phyloP scores from a whole-genome alignment of 2,113 vertebrate species.

The Pituophis catenifer region DNA sequence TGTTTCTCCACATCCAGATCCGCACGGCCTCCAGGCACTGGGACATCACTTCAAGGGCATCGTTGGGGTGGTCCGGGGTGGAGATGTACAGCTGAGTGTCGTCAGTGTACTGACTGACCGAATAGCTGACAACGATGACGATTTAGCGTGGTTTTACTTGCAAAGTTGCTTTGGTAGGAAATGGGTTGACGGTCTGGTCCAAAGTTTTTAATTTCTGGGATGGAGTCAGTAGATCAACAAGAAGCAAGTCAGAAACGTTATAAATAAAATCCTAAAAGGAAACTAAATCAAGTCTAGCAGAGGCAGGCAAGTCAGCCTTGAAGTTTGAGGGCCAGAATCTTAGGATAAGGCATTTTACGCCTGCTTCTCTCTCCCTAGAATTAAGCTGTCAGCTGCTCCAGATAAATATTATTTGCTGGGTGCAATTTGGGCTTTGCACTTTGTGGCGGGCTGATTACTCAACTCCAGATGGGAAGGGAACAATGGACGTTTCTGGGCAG shows the following conservation, averaged over 20 bases:
- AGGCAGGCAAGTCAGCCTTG: background rate
- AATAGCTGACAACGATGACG: too few relatives aligned
- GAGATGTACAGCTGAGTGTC: too few relatives aligned
- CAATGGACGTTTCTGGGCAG: background rate
- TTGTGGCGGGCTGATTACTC: background rate
- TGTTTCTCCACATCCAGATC: too few relatives aligned
- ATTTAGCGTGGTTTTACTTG: background rate
- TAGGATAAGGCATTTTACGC: background rate
- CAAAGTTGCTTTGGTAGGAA: background rate
- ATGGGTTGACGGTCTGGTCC: background rate
- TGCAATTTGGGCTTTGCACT: background rate
- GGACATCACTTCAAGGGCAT: too few relatives aligned
- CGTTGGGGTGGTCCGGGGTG: too few relatives aligned
- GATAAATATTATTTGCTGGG: constrained; percentile 28
- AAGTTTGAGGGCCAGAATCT: background rate
- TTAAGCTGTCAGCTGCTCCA: constrained; percentile 22
- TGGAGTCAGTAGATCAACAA: background rate
- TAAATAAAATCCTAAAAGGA: background rate
- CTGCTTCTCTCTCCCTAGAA: constrained; percentile 18
- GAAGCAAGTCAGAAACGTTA: background rate
- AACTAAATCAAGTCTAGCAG: background rate
- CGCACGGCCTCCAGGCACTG: too few relatives aligned
- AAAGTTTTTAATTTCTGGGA: background rate
- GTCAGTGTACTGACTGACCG: too few relatives aligned
- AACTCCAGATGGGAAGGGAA: background rate